Conservation (phyloP, 2,797 vertebrate genomes). For the Ctenochaetus hawaiiensis region DNA sequence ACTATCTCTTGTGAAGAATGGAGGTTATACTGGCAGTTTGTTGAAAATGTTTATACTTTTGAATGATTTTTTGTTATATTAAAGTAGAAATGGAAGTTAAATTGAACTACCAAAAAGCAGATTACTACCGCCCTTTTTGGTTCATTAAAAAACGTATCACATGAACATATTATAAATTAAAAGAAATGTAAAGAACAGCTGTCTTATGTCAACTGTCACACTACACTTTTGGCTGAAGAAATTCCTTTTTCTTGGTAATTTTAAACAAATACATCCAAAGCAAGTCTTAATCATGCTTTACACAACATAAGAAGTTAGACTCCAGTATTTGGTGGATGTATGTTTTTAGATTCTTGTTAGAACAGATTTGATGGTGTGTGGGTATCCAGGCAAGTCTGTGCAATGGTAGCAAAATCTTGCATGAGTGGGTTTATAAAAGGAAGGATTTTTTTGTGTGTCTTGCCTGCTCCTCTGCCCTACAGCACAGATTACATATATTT, state of each 20-base stretch:
- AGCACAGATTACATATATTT: constrained; percentile 18
- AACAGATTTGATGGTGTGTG: constrained; percentile 25
- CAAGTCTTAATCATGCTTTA: background rate
- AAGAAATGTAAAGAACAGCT: background rate
- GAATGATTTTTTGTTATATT: background rate
- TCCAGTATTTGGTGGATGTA: constrained; percentile 1
- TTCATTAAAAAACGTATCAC: background rate
- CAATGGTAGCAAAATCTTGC: constrained; percentile 32
- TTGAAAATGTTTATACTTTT: background rate
- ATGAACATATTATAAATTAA: background rate
- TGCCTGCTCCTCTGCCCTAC: constrained; percentile 7
- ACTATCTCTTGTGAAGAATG: background rate
- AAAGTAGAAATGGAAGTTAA: background rate
- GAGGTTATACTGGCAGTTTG: background rate
- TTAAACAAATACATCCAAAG: background rate
- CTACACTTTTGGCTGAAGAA: background rate
- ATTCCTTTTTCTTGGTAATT: background rate
- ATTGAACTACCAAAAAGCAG: background rate
- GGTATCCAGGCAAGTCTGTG: constrained; percentile 47
- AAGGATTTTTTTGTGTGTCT: background rate
- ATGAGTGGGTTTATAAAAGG: constrained; percentile 17
- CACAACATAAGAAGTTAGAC: background rate
- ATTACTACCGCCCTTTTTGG: background rate
- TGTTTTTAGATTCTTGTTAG: constrained; percentile 36
- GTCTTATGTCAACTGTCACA: background rate